A percentile compares a stretch with the other conserved stretches of the same genome.
phyloP scores from a whole-genome alignment of 2,797 vertebrate species.

The Benthosema pterotum region DNA sequence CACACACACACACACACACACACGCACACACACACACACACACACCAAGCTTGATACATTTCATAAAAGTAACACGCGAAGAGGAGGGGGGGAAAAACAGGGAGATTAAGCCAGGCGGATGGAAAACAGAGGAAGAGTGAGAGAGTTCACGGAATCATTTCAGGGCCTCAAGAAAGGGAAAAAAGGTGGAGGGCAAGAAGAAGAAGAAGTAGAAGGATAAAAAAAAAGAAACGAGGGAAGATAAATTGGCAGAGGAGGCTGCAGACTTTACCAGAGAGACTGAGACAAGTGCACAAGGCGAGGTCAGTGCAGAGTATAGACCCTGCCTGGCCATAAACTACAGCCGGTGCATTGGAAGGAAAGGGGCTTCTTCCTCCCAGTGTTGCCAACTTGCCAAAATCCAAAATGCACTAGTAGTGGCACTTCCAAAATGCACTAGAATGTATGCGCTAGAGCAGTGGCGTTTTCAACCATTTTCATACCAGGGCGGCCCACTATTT shows the following conservation, averaged over 20 bases:
- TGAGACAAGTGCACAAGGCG: slow-evolving; percentile 71
- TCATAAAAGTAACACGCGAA: not conserved
- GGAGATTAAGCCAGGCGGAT: not conserved
- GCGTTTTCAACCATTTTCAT: no score
- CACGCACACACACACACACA: no score
- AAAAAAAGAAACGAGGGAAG: slow-evolving; percentile 57
- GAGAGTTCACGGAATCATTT: slow-evolving; percentile 36
- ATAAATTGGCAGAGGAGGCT: slow-evolving; percentile 66
- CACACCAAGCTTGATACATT: slow-evolving; percentile 36
- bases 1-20: no score
- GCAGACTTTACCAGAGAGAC: slow-evolving; percentile 73
- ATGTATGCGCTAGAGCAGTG: no score
- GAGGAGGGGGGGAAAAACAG: slow-evolving; percentile 16
- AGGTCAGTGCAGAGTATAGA: slow-evolving; percentile 63
- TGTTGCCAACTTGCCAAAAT: no score
- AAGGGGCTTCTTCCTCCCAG: no score
- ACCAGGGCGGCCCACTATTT: no score
- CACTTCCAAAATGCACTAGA: no score
- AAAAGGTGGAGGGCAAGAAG: slow-evolving; percentile 10
- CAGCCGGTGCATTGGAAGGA: no score
- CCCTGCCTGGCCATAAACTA: slow-evolving; percentile 64
- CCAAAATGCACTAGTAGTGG: no score
- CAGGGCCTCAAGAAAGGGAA: slow-evolving; percentile 32
- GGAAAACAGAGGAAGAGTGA: not conserved
- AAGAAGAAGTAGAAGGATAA: slow-evolving; percentile 21